Base-by-base conservation (phyloP, 2,888 invertebrate species). In the Alviniconcha strummeri region DNA sequence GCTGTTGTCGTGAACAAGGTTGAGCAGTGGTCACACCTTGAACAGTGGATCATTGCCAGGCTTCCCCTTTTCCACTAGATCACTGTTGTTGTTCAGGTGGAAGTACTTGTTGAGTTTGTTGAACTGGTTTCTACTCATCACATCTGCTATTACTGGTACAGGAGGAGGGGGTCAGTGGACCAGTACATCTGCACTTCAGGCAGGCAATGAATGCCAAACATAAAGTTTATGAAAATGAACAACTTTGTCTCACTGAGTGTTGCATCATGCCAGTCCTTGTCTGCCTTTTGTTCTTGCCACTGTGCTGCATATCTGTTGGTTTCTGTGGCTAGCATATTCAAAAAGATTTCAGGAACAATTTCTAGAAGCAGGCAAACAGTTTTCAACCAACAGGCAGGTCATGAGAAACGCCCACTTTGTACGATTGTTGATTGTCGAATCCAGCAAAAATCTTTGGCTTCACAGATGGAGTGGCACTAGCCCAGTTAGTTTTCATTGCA, bases 41-140 rank as follows among this genome's bases (percentile, higher is more conserved):
- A 15, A 36, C 72, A 72, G 72, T n/a, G 72, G 72, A n/a, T n/a
- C n/a, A n/a, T 72, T 3, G 72, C 72, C 72, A 72, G 72, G 72
- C 72, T 72, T 9, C 72, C 72, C 72, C 17, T 36, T 72, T 8
- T n/a, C 19, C n/a, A n/a, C 72, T 72, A 5, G 4, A 9, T 15
- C 9, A n/a, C 19, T 72, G 72, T 36, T n/a, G 72, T 72, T n/a
- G n/a, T 72, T n/a, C n/a, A 17, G 72, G n/a, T 72, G 72, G 36
- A 72, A 36, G 72, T 72, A n/a, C 17, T n/a, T 9, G 13, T 11
- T 17, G 9, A 72, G 9, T 36, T 4, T 11, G 8, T 72, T 8
- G 36, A 19, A 72, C n/a, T 3, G 1, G 36, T n/a, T 72, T 8
- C n/a, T n/a, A 8, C 72, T n/a, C 8, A 72, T 19, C 17, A 72